A percentile compares a stretch with the other conserved stretches of the same genome.
phyloP scores from a whole-genome alignment of 2,113 vertebrate genomes.

The Paradoxurus hermaphroditus region DNA sequence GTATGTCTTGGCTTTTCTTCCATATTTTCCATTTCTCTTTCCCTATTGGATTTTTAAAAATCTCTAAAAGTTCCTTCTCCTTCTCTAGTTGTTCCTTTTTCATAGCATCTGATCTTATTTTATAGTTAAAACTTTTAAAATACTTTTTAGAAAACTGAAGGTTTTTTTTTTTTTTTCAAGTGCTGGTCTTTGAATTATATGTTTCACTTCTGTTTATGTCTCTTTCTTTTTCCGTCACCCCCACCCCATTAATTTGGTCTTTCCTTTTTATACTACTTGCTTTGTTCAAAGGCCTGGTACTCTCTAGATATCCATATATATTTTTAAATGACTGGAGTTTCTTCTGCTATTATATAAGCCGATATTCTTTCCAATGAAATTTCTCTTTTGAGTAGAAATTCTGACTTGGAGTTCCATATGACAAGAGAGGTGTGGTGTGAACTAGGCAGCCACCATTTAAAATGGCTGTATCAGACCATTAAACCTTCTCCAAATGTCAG shows the following conservation, averaged over 20 bases:
- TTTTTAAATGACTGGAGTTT: background rate
- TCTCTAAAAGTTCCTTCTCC: background rate
- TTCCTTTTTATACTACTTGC: background rate
- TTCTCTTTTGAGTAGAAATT: background rate
- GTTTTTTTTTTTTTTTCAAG: background rate
- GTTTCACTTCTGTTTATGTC: background rate
- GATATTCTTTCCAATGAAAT: background rate
- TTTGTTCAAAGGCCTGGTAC: background rate
- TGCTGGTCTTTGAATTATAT: background rate
- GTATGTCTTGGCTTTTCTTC: background rate
- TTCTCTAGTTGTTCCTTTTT: background rate
- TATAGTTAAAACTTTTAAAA: background rate
- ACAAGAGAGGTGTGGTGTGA: background rate
- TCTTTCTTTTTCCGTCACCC: background rate
- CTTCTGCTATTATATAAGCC: background rate
- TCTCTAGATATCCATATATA: background rate
- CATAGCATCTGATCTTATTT: background rate
- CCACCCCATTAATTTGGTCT: background rate
- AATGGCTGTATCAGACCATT: background rate
- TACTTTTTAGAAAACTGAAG: background rate
- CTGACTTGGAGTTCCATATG: background rate
- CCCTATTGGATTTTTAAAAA: background rate
- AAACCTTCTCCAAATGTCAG: background rate
- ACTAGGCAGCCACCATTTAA: background rate
- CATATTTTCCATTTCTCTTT: background rate